phyloP scores from a whole-genome alignment of 2,888 invertebrate genomes.

The Tetrapedia diversipes region DNA sequence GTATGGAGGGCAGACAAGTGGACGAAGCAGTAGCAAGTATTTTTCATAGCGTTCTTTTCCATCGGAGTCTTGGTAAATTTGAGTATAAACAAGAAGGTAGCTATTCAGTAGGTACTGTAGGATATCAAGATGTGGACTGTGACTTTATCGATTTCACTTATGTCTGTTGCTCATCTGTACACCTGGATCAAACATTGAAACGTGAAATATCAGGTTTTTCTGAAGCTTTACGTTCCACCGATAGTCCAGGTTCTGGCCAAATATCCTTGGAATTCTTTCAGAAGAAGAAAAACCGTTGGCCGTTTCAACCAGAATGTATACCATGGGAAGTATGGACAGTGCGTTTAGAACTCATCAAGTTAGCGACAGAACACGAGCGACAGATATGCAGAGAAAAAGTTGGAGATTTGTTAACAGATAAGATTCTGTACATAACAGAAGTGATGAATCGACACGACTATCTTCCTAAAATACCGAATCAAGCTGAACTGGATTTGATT shows the following conservation, averaged over 20 bases:
- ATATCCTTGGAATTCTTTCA: slow-evolving; percentile 98
- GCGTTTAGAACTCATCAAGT: slow-evolving; percentile 92
- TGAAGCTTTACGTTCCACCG: slow-evolving; percentile 89
- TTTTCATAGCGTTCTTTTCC: slow-evolving; percentile 96
- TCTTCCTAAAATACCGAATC: slow-evolving; percentile 97
- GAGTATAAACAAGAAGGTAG: slow-evolving; percentile 96
- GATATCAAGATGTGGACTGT: slow-evolving; percentile 98
- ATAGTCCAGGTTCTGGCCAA: slow-evolving; percentile 88
- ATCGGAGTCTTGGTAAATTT: slow-evolving; percentile 96
- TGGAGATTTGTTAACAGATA: slow-evolving; percentile 94
- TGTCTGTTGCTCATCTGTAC: slow-evolving; percentile 95
- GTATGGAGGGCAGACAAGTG: slow-evolving; percentile 95
- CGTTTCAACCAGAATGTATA: slow-evolving; percentile 93
- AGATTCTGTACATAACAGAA: slow-evolving; percentile 96
- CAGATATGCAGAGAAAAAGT: slow-evolving; percentile 94
- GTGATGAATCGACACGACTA: slow-evolving; percentile 98
- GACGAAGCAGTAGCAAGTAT: slow-evolving; percentile 96
- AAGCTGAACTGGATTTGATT: slow-evolving; percentile 95
- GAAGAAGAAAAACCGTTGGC: slow-evolving; percentile 94
- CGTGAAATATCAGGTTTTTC: slow-evolving; percentile 91
- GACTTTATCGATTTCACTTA: slow-evolving; percentile 99
- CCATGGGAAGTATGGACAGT: slow-evolving; percentile 99
- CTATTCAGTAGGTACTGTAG: slow-evolving; percentile 97
- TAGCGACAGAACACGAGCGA: slow-evolving; percentile 93
- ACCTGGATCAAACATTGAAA: slow-evolving; percentile 88